Evolutionary conservation across 2,797 vertebrate species (phyloP).

Genomic region (Sardinella longiceps): DNA sequence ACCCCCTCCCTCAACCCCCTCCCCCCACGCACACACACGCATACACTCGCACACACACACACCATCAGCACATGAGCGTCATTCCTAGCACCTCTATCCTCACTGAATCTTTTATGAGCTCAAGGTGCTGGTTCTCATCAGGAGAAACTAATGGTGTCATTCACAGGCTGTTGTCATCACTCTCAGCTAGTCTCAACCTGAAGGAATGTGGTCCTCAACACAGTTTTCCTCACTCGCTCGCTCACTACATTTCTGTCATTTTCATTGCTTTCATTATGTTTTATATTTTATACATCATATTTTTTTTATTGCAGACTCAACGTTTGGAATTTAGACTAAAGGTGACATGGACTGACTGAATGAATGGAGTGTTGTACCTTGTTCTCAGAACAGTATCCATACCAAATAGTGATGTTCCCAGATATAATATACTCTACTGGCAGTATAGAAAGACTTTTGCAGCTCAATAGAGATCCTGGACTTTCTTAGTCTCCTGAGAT

Average conservation of each 20-base stretch:
- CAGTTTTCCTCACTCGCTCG: too few relatives aligned
- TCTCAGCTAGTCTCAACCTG: background rate
- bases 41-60: background rate
- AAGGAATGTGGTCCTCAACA: background rate
- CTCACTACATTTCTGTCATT: background rate
- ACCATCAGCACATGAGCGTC: background rate
- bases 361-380: too few relatives aligned
- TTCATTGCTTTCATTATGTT: background rate
- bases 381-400: too few relatives aligned
- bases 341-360: too few relatives aligned
- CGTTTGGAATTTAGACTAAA: too few relatives aligned
- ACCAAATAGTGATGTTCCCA: too few relatives aligned
- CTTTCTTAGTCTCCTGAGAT: too few relatives aligned
- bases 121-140: background rate
- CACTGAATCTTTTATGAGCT: constrained; percentile 6
- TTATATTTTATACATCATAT: too few relatives aligned
- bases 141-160: constrained; percentile 3
- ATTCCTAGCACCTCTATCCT: background rate
- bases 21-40: background rate
- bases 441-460: too few relatives aligned
- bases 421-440: too few relatives aligned
- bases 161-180: background rate
- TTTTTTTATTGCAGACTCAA: too few relatives aligned
- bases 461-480: too few relatives aligned
- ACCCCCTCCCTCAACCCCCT: background rate